Base-by-base conservation (phyloP, 2,113 vertebrate species). In the Ameiurus melas region DNA sequence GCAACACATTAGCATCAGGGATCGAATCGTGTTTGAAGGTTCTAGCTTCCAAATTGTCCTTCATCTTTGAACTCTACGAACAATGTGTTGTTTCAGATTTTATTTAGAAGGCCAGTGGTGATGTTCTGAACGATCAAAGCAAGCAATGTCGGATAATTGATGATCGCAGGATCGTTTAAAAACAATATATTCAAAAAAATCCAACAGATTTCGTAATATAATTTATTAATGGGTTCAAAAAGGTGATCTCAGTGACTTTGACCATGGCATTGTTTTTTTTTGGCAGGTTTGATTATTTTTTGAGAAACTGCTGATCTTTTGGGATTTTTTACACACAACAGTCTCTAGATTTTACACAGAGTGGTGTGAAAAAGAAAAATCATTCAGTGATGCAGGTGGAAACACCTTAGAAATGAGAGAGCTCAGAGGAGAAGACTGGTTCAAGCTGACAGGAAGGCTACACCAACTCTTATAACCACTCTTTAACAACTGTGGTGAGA, bases 1-100 rank as follows among this genome's bases (percentile, higher is more conserved):
- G 22, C 60, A 57, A 53, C 62, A 70, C 17, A 85, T 81, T 87
- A 82, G 62, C 77, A 82, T 87, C 62, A 68, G 85, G 33, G 58
- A 68, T 57, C 0, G n/a, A 82, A 60, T 82, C 20, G 39, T 82
- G 55, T 5, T 60, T 36, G 25, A 22, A n/a, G 33, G 27, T 30
- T 53, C 62, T 51, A 39, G 62, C 62, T 84, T 8, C 39, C 27
- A 68, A 33, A 14, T 36, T 36, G 0, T 22, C 17, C 64, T 70
- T n/a, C 8, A 30, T 19, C 36, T 68, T 16, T 53, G 8, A 53
- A 16, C 5, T 80, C 17, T 57, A 7, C 27, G 60, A 60, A 22
- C 3, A 2, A 20, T 19, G n/a, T 20, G 27, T 4, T 55, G 10
- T 33, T 53, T 79, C 16, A 58, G 79, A 5, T 57, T 57, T 57